phyloP scores from a whole-genome alignment of 2,113 vertebrate genomes.

The Pangasianodon hypophthalmus region DNA sequence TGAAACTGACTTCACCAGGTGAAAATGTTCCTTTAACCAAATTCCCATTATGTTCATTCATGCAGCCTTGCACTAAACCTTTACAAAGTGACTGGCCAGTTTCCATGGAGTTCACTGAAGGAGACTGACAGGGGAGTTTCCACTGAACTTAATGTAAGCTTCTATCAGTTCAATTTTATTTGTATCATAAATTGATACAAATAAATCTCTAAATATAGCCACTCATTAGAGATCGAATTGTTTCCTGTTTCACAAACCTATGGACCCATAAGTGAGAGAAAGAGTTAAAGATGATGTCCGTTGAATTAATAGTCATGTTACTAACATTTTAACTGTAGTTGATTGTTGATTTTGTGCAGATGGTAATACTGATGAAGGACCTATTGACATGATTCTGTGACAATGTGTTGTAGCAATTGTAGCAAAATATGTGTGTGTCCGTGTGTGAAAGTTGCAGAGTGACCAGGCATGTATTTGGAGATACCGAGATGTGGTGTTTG shows the following conservation, averaged over 20 bases:
- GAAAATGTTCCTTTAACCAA: background rate
- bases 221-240: background rate
- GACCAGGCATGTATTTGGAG: background rate
- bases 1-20: background rate
- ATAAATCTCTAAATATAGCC: background rate
- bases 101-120: slow-evolving; percentile 96
- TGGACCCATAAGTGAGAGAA: background rate
- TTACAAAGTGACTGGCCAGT: slow-evolving; percentile 96
- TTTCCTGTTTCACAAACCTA: background rate
- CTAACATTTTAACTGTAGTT: background rate
- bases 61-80: slow-evolving; percentile 88
- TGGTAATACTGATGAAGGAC: background rate
- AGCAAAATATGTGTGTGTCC: background rate
- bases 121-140: slow-evolving; percentile 93
- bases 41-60: slow-evolving; percentile 24
- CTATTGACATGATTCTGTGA: background rate
- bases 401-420: background rate
- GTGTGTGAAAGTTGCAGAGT: background rate
- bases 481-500: background rate
- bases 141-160: slow-evolving; percentile 85
- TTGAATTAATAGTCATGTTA: background rate
- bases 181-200: too few species aligned
- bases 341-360: background rate
- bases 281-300: background rate
- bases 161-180: background rate